Conservation (phyloP, 1,140 invertebrate species). For the Charaxes varanes region DNA sequence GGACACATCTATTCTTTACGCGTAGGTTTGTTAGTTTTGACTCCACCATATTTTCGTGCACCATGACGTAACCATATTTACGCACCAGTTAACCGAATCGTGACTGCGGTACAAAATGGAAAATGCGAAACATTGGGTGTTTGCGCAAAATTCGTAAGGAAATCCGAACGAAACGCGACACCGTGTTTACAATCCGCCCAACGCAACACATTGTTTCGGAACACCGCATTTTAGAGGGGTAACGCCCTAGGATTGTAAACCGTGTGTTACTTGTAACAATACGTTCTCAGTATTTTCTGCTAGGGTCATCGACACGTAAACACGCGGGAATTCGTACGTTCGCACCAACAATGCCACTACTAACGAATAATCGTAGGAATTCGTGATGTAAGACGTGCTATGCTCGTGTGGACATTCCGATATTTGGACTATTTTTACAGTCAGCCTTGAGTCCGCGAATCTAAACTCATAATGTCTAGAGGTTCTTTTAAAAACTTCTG, state of each 20-base stretch:
- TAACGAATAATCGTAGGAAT: slow-evolving; percentile 18
- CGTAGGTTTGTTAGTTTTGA: too few species aligned
- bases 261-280: slow-evolving; percentile 48
- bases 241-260: slow-evolving; percentile 62
- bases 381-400: slow-evolving; percentile 23
- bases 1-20: too few species aligned
- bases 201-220: slow-evolving; percentile 41
- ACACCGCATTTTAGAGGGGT: slow-evolving; percentile 60
- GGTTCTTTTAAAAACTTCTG: too few species aligned
- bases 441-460: slow-evolving; percentile 6
- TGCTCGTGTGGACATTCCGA: slow-evolving; percentile 10
- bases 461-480: too few species aligned
- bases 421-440: slow-evolving; percentile 11
- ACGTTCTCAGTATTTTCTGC: slow-evolving; percentile 55
- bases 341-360: slow-evolving; percentile 18
- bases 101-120: not conserved
- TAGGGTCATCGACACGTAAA: slow-evolving; percentile 57
- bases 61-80: too few species aligned
- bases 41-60: too few species aligned
- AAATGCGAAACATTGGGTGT: slow-evolving; percentile 7
- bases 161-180: slow-evolving; percentile 41
- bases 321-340: slow-evolving; percentile 33
- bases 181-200: slow-evolving; percentile 43
- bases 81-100: not conserved
- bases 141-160: slow-evolving; percentile 29